These are phyloP conservation scores for Ophonus ardosiacus DNA, from an alignment of 2,888 invertebrate genomes.

Conservation along the genomic window DNA sequence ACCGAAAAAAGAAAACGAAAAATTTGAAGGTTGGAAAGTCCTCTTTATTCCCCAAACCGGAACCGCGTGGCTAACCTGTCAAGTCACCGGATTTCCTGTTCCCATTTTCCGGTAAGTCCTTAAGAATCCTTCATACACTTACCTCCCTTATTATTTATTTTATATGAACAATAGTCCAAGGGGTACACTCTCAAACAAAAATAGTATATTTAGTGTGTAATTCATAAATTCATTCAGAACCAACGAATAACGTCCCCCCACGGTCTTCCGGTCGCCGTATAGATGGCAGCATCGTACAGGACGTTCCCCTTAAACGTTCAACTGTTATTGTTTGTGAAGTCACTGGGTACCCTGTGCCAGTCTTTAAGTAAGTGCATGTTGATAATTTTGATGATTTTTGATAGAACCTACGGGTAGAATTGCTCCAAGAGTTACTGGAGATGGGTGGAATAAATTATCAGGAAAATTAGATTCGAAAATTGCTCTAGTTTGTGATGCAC, in stretches of 20 bases:
- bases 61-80: constrained; percentile 82
- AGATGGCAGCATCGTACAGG: constrained; percentile 77
- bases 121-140: not conserved
- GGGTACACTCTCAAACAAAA: constrained; percentile 22
- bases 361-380: constrained; percentile 64
- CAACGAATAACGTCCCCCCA: constrained; percentile 82
- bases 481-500: constrained; percentile 78
- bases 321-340: constrained; percentile 75
- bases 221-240: constrained; percentile 77
- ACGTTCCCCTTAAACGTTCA: constrained; percentile 72
- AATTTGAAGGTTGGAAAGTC: constrained; percentile 80
- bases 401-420: constrained; percentile 79
- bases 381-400: constrained; percentile 65
- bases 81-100: constrained; percentile 78
- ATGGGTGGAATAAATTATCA: constrained; percentile 78
- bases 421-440: constrained; percentile 76
- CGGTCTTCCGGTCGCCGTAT: constrained; percentile 75
- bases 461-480: constrained; percentile 68
- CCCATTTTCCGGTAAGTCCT: constrained; percentile 83
- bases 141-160: not conserved
- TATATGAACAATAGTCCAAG: not conserved
- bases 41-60: constrained; percentile 77
- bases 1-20: constrained; percentile 80
- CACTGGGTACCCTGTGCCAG: constrained; percentile 70
- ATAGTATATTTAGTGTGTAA: not conserved